Conservation (phyloP, 2,797 vertebrate genomes). For the Molossus alvarezi region DNA sequence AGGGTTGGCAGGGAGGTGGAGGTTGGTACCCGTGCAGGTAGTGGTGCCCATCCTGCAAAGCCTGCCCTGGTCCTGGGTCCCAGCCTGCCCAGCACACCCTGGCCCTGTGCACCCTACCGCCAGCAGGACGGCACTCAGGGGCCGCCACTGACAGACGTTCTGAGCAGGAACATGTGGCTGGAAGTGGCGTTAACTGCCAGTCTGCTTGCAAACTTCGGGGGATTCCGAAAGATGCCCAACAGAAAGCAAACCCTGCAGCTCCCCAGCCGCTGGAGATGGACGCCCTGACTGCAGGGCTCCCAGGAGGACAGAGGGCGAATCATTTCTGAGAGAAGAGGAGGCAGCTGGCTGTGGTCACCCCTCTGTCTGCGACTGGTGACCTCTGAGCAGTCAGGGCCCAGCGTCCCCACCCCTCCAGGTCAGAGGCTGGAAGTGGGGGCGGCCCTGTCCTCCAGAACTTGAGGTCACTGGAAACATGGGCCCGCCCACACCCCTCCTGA, state of each 20-base stretch:
- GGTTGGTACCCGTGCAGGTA: not conserved
- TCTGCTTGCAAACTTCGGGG: not conserved
- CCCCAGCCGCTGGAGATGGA: too few relatives aligned
- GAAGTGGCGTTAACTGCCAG: rapidly evolving
- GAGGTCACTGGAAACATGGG: not conserved
- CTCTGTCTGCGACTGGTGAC: not conserved
- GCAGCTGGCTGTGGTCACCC: not conserved
- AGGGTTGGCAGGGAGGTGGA: not conserved
- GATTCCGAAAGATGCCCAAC: not conserved
- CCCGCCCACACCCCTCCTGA: rapidly evolving
- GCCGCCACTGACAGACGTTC: rapidly evolving
- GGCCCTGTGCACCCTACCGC: rapidly evolving
- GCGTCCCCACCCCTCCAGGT: rapidly evolving
- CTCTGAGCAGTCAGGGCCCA: not conserved
- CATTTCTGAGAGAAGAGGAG: not conserved
- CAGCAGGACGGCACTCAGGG: rapidly evolving
- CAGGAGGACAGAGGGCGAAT: rapidly evolving
- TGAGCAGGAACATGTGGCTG: rapidly evolving
- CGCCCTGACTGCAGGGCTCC: rapidly evolving
- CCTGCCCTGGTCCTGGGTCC: rapidly evolving
- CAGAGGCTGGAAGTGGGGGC: not conserved
- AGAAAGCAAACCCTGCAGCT: not conserved
- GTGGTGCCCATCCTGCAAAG: not conserved
- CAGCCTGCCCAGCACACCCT: not conserved
- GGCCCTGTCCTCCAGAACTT: not conserved